Base-by-base conservation (phyloP, 1,140 invertebrate genomes). In the Caenorhabditis briggsae region DNA sequence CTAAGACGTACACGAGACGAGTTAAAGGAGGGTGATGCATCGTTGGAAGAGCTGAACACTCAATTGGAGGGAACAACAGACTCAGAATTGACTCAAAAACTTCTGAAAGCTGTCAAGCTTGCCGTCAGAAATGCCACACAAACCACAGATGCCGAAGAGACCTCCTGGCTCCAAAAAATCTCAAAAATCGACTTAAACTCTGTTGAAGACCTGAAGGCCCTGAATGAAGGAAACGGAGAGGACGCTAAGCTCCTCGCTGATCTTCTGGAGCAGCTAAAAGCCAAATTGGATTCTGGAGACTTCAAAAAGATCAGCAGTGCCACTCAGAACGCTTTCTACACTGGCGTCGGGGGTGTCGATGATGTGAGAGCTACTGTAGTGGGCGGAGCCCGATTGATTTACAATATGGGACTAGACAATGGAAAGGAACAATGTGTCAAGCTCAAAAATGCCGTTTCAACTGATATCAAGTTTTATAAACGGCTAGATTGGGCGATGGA, bases 11-110 rank as follows among this genome's bases (percentile, higher is more conserved):
- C 70, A 12, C 12, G 70, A 78, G 7, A 11, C 11, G 70, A 78
- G 14, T n/a, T 78, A 8, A 78, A 78, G 20, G 23, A 78, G 5
- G 70, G 70, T 23, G 70, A 78, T 78, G 12, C 70, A 2, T 23
- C 46, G 5, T 23, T 78, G 5, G 11, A 7, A 11, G 70, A 50
- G 23, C 11, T 78, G 18, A 53, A 78, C n/a, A 20, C 46, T 9
- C 33, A 50, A n/a, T n/a, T 70, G 14, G 43, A 70, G 5, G 43
- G 18, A 8, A 18, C 41, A 14, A 18, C 41, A 2, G 18, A 48
- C 5, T 16, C 33, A 5, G n/a, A 70, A 11, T 1, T 46, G 0
- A 46, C 65, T 8, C 12, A 20, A 18, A 20, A 70, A 1, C 18
- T 70, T 8, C 16, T 70, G 11, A n/a, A 11, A 7, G 65, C 65